Percentiles rank a stretch among this genome's conserved stretches.
phyloP scores from a whole-genome alignment of 2,797 vertebrate species.

The Enteromius paludinosus region DNA sequence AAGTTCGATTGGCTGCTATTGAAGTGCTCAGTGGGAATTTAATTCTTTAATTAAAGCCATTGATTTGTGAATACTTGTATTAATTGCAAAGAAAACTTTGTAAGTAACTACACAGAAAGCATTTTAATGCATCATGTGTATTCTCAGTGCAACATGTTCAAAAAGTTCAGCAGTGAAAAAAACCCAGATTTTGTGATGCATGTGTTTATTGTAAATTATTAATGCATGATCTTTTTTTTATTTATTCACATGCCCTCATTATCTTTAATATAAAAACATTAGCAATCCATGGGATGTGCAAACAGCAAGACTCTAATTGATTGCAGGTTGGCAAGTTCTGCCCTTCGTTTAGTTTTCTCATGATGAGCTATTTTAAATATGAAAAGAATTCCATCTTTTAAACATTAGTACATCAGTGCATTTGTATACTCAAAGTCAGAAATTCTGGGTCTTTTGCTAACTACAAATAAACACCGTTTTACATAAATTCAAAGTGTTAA shows the following conservation, averaged over 20 bases:
- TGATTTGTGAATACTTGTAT: conserved; percentile 25
- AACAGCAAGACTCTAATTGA: too few species aligned
- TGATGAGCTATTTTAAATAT: too few species aligned
- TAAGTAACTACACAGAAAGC: neutral
- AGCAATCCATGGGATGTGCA: neutral
- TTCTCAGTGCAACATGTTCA: neutral
- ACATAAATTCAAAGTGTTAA: neutral
- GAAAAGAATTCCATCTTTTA: too few species aligned
- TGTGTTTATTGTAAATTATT: neutral
- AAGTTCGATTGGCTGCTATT: neutral
- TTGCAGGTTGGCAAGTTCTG: too few species aligned
- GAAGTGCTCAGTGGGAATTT: conserved; percentile 3
- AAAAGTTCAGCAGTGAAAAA: neutral
- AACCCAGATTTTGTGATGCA: neutral
- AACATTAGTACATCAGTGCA: neutral
- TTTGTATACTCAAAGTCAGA: neutral
- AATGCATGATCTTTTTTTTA: neutral
- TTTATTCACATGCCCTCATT: neutral
- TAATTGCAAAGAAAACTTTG: conserved; percentile 12
- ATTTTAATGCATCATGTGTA: neutral
- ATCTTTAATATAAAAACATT: neutral
- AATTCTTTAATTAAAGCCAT: conserved; percentile 16
- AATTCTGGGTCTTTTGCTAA: neutral
- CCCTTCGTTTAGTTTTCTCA: too few species aligned
- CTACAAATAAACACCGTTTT: neutral